A percentile compares a stretch with the other conserved stretches of the same genome.
These are phyloP conservation scores for Amphipyra tragopoginis DNA, from an alignment of 2,888 invertebrate species.

Conservation along the genomic window DNA sequence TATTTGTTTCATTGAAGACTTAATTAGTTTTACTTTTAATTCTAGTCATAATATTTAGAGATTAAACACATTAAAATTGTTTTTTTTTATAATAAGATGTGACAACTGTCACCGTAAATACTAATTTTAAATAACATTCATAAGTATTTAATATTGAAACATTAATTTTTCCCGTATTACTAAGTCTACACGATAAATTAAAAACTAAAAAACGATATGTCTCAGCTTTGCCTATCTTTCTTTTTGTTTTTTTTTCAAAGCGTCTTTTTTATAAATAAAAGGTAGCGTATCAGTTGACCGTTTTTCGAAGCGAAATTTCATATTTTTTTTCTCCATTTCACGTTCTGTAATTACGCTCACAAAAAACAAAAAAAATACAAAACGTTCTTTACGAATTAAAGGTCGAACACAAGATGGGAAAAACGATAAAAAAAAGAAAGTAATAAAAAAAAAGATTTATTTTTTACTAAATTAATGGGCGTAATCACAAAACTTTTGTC, in stretches of 20 bases:
- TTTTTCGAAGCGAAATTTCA: conserved; percentile 79
- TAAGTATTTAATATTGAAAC: conserved; percentile 74
- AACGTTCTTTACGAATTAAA: background rate
- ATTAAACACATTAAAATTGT: conserved; percentile 78
- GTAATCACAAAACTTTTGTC: conserved; percentile 52
- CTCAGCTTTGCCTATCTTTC: conserved; percentile 65
- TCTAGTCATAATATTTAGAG: conserved; percentile 73
- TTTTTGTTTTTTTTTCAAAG: conserved; percentile 60
- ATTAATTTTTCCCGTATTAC: conserved; percentile 61
- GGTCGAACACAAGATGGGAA: background rate
- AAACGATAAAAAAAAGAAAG: conserved; percentile 11
- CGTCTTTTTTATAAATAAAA: conserved; percentile 74
- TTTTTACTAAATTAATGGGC: conserved; percentile 20
- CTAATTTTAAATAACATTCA: conserved; percentile 72
- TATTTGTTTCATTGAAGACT: conserved; percentile 86
- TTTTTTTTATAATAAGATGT: conserved; percentile 65
- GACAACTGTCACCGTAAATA: conserved; percentile 60
- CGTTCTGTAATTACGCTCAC: conserved; percentile 67
- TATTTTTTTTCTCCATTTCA: conserved; percentile 63
- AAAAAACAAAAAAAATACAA: conserved; percentile 3
- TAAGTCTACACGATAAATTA: conserved; percentile 66
- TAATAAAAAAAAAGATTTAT: conserved; percentile 23
- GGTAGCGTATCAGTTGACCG: conserved; percentile 76
- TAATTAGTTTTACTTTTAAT: conserved; percentile 72
- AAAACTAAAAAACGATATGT: conserved; percentile 68